phyloP scores from a whole-genome alignment of 30 jellyfish, hydroid and myxozoan genomes.

The Hydractinia symbiolongicarpus region DNA sequence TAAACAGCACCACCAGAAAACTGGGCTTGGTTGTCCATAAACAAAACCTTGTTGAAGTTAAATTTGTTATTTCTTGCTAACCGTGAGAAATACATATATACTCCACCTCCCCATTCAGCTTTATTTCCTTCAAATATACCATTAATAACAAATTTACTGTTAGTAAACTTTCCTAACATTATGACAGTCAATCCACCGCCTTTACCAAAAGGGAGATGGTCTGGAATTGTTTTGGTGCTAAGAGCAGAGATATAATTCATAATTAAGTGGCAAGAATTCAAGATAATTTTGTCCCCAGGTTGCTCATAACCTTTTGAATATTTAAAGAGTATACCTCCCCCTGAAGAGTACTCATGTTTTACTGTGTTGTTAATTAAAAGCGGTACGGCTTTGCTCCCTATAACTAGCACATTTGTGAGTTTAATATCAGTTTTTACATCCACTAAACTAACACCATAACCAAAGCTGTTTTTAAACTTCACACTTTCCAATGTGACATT shows the following conservation, averaged over 20 bases:
- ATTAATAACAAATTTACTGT: constrained; percentile 3
- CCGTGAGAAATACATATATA: background rate
- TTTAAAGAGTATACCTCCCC: too few relatives aligned
- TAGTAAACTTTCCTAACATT: background rate
- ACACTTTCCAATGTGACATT: constrained; percentile 5
- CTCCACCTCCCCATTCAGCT: constrained; percentile 35
- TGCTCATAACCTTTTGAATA: background rate
- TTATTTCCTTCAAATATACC: background rate
- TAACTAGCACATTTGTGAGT: too few relatives aligned
- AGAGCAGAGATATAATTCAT: background rate
- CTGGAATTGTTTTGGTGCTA: background rate
- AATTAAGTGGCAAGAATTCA: background rate
- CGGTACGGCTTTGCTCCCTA: too few relatives aligned
- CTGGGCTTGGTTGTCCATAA: constrained; percentile 8
- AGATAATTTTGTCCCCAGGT: background rate
- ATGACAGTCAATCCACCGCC: constrained; percentile 25
- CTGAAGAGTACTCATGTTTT: too few relatives aligned
- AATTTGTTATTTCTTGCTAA: background rate
- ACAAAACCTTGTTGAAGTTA: background rate
- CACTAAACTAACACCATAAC: too few relatives aligned
- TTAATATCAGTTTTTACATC: too few relatives aligned
- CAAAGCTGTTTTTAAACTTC: background rate
- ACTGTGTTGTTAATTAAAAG: too few relatives aligned
- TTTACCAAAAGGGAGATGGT: background rate
- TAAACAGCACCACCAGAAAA: constrained; percentile 30